A percentile compares a stretch with the other conserved stretches of the same genome.
phyloP scores from a whole-genome alignment of 1,140 invertebrate genomes.

The Helicoverpa armigera region DNA sequence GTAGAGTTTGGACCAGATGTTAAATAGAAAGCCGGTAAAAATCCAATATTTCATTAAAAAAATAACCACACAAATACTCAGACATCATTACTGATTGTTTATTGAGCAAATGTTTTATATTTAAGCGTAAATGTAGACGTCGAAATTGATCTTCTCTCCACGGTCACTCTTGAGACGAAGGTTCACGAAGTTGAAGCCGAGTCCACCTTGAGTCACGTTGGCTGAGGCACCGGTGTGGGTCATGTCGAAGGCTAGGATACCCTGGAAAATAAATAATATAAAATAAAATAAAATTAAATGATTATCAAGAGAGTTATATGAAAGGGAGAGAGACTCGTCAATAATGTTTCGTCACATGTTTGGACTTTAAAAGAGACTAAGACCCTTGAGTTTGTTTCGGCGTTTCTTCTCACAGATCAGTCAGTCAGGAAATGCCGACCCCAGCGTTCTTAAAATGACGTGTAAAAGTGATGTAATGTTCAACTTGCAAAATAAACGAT shows the following conservation, averaged over 20 bases:
- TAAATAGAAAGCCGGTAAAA: background rate
- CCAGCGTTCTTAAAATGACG: too few relatives aligned
- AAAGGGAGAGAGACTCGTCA: too few relatives aligned
- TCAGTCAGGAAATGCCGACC: too few relatives aligned
- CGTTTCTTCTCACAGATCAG: too few relatives aligned
- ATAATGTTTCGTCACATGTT: too few relatives aligned
- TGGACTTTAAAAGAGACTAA: too few relatives aligned
- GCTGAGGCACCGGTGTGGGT: conserved; percentile 59
- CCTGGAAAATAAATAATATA: conserved; percentile 57
- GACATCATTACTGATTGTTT: background rate
- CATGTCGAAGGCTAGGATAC: conserved; percentile 68
- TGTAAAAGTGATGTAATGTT: too few relatives aligned
- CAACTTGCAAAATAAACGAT: too few relatives aligned
- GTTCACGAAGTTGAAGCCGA: conserved; percentile 63
- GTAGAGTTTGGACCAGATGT: too few relatives aligned
- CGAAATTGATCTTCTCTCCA: conserved; percentile 58
- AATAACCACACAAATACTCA: background rate
- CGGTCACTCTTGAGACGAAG: conserved; percentile 70
- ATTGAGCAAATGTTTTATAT: background rate
- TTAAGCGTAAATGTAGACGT: conserved; percentile 68
- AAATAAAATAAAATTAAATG: background rate
- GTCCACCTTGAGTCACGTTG: conserved; percentile 67
- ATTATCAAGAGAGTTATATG: too few relatives aligned
- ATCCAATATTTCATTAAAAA: background rate
- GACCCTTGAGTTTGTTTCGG: too few relatives aligned